Evolutionary conservation across 1,140 invertebrate species (phyloP).

Genomic region (Macrobrachium nipponense): DNA sequence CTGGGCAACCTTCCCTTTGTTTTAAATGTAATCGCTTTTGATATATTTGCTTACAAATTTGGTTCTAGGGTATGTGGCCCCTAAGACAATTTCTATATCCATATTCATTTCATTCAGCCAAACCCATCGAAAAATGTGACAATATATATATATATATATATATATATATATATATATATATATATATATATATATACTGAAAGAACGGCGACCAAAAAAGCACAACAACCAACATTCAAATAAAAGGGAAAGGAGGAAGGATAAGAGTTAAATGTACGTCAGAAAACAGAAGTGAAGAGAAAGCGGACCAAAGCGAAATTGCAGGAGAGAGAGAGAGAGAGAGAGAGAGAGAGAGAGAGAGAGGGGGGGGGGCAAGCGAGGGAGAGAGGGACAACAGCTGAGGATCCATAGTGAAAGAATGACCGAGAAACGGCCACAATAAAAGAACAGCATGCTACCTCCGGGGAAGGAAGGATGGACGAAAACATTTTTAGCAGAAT

Average conservation of each 20-base stretch:
- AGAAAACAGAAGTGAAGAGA: background rate
- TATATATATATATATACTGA: background rate
- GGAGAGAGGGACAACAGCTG: background rate
- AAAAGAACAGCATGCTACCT: background rate
- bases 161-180: slow-evolving; percentile 1
- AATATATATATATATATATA: no score
- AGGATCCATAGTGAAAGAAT: background rate
- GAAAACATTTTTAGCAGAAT: no score
- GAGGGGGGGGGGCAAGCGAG: background rate
- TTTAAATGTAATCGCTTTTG: no score
- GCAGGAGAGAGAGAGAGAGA: slow-evolving; percentile 28
- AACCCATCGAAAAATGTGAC: no score
- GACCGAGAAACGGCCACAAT: background rate
- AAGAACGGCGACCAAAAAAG: background rate
- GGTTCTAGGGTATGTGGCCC: no score
- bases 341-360: slow-evolving; percentile 13
- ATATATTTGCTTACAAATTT: no score
- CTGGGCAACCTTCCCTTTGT: no score
- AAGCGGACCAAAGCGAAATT: slow-evolving; percentile 1
- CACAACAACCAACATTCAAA: background rate
- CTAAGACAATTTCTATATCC: no score
- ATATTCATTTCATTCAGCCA: no score
- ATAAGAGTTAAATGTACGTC: background rate
- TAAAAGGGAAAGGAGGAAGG: background rate
- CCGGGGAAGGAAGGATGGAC: background rate